Percentiles rank a stretch among this genome's conserved stretches.
phyloP scores from a whole-genome alignment of 2,888 invertebrate species.

The Cinara cedri region DNA sequence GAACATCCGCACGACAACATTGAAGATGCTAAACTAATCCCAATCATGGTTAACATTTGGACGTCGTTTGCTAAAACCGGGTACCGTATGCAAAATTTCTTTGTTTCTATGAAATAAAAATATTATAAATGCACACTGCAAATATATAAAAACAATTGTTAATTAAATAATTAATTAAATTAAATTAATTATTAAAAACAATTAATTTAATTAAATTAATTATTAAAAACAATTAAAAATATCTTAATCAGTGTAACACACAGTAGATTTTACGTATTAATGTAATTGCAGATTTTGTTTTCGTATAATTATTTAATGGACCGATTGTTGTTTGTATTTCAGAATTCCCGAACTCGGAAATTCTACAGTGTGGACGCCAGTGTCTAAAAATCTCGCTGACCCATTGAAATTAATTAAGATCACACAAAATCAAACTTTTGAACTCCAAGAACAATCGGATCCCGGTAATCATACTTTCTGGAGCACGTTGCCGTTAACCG shows the following conservation, averaged over 20 bases:
- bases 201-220: too few species aligned
- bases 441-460: slow-evolving; percentile 8
- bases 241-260: too few species aligned
- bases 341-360: slow-evolving; percentile 9
- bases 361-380: slow-evolving; percentile 15
- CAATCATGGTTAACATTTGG: slow-evolving; percentile 67
- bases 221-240: too few species aligned
- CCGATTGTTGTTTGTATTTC: background rate
- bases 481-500: slow-evolving; percentile 39
- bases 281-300: too few species aligned
- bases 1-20: slow-evolving; percentile 63
- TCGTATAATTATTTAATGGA: too few species aligned
- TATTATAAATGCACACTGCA: too few species aligned
- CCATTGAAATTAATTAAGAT: slow-evolving; percentile 38
- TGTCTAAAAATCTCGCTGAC: slow-evolving; percentile 33
- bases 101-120: too few species aligned
- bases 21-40: slow-evolving; percentile 67
- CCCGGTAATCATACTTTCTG: slow-evolving; percentile 39
- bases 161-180: too few species aligned
- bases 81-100: slow-evolving; percentile 65
- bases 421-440: slow-evolving; percentile 34
- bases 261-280: too few species aligned
- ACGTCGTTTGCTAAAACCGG: slow-evolving; percentile 68
- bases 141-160: too few species aligned
- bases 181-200: too few species aligned